Conservation (phyloP, 2,797 vertebrate genomes). For the Sebastes cheni region DNA sequence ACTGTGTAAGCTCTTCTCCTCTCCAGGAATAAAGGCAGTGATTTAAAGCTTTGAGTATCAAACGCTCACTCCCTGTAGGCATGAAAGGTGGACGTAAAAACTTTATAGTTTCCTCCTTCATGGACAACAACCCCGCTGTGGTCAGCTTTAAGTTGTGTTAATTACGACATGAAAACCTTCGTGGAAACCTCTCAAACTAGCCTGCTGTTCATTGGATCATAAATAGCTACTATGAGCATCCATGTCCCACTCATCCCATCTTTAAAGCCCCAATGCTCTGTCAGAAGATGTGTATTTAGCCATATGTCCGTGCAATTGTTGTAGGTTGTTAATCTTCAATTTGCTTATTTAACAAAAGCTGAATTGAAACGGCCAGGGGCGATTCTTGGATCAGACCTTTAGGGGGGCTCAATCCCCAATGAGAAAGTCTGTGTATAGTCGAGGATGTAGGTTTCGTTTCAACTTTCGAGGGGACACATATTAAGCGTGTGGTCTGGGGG, state of each 20-base stretch:
- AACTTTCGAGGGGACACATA: too few species aligned
- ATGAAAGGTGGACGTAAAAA: conserved; percentile 8
- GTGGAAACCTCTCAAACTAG: not conserved
- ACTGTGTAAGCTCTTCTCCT: not conserved
- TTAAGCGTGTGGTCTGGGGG: too few species aligned
- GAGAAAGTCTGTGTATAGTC: too few species aligned
- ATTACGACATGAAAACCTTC: conserved; percentile 4
- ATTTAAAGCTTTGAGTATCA: conserved; percentile 22
- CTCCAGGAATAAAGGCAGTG: conserved; percentile 18
- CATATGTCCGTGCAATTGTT: not conserved
- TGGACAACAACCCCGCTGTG: not conserved
- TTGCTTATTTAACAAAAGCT: not conserved
- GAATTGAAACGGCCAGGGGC: not conserved
- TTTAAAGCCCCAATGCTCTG: not conserved
- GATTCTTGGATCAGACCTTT: too few species aligned
- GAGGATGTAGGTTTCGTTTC: too few species aligned
- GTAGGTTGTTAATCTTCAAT: not conserved
- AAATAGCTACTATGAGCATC: not conserved
- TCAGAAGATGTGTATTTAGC: not conserved
- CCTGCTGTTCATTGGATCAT: not conserved
- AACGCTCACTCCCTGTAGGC: not conserved
- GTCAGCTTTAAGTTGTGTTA: conserved; percentile 4
- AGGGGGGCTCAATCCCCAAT: too few species aligned
- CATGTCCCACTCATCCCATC: not conserved
- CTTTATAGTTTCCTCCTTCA: conserved; percentile 2